Conservation (phyloP, 2,797 vertebrate species). For the Delichon dasypus region DNA sequence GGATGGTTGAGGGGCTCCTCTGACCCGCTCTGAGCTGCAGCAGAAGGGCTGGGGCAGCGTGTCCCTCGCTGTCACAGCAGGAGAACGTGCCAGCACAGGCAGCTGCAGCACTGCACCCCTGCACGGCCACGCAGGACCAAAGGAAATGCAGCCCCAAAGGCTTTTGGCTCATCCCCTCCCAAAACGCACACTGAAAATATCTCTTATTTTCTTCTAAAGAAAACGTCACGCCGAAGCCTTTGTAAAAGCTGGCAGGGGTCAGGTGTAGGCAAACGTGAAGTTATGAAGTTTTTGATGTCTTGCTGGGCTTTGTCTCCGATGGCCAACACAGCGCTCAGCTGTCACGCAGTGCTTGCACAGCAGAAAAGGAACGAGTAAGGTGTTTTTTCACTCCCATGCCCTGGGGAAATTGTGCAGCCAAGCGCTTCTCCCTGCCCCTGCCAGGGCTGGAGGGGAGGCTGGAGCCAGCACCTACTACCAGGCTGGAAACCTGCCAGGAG, state of each 20-base stretch:
- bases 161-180: background rate
- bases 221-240: background rate
- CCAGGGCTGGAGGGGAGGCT: background rate
- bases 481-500: constrained; percentile 14
- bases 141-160: background rate
- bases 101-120: background rate
- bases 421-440: background rate
- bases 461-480: constrained; percentile 31
- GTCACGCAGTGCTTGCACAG: background rate
- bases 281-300: background rate
- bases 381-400: background rate
- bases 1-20: background rate
- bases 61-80: background rate
- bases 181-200: background rate
- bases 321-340: background rate
- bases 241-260: background rate
- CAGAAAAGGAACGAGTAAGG: background rate
- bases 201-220: background rate
- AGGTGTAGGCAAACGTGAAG: background rate
- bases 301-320: background rate
- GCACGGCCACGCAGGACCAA: accelerated
- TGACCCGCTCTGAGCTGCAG: background rate
- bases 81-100: background rate
- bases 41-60: background rate
- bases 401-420: background rate